Percentiles rank a stretch among this genome's conserved stretches.
Conservation (phyloP, 2,797 vertebrate genomes). For the Leptatherina wallacei region DNA sequence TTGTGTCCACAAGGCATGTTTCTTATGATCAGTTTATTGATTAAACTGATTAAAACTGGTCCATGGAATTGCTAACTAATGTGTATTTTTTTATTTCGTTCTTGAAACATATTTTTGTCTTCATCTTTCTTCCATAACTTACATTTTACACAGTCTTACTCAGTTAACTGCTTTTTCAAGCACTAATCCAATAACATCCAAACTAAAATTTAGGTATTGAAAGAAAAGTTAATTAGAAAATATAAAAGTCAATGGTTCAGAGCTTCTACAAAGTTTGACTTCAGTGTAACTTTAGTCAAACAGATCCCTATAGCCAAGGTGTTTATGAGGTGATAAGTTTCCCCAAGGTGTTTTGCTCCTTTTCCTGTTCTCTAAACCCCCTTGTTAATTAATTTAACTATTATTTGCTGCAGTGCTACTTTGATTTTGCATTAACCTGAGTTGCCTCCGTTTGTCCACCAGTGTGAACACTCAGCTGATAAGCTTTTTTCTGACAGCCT, state of each 20-base stretch:
- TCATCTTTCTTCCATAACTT: not conserved
- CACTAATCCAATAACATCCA: not conserved
- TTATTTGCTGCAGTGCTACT: slow-evolving; percentile 40
- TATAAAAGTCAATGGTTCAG: not conserved
- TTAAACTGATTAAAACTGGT: not conserved
- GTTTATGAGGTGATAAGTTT: slow-evolving; percentile 42
- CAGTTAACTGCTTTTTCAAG: not conserved
- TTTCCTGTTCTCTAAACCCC: slow-evolving; percentile 48
- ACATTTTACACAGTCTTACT: not conserved
- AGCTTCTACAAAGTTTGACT: slow-evolving; percentile 19
- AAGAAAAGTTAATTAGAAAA: not conserved
- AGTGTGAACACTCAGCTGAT: slow-evolving; percentile 24
- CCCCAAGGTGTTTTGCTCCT: slow-evolving; percentile 52
- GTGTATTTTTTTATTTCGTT: no score
- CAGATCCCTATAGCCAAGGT: slow-evolving; percentile 20
- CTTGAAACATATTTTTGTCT: no score
- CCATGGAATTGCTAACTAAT: no score
- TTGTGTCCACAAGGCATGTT: no score
- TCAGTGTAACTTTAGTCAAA: slow-evolving; percentile 22
- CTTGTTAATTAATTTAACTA: slow-evolving; percentile 56
- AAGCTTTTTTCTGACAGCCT: slow-evolving; percentile 41
- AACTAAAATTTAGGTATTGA: not conserved
- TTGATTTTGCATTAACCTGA: slow-evolving; percentile 23
- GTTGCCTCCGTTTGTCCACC: slow-evolving; percentile 22
- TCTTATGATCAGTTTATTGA: no score